Conservation (phyloP, 2,797 vertebrate species). For the Anisognathus igniventris region DNA sequence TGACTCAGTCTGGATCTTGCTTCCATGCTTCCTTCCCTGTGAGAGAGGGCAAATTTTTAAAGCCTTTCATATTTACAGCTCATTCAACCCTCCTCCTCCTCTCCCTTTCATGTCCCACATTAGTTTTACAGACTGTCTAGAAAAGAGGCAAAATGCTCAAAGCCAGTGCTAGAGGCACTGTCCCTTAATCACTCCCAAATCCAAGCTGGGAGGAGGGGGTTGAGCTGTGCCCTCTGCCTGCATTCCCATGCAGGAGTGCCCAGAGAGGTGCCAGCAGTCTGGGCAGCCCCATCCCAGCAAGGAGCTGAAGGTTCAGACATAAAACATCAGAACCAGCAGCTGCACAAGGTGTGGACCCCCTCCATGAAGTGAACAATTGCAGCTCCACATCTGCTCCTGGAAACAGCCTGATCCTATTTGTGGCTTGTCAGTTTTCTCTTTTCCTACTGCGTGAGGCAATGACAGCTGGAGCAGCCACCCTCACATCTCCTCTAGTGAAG, state of each 20-base stretch:
- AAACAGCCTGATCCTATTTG: neutral
- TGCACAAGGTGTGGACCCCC: neutral
- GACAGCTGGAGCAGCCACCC: neutral
- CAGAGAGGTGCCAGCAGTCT: neutral
- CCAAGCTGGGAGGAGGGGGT: rapidly evolving
- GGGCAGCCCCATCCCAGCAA: neutral
- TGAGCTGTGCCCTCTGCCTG: neutral
- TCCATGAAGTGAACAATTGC: neutral
- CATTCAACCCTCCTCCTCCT: neutral
- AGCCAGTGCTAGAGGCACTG: neutral
- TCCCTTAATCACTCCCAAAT: neutral
- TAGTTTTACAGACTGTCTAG: neutral
- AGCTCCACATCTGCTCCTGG: rapidly evolving
- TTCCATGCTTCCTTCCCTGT: neutral
- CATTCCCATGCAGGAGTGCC: rapidly evolving
- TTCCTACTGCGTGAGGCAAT: neutral
- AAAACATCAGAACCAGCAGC: rapidly evolving
- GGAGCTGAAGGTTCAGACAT: neutral
- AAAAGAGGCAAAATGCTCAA: neutral
- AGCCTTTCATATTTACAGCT: neutral
- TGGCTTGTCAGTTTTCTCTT: neutral
- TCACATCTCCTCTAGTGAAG: neutral
- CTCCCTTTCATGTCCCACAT: neutral
- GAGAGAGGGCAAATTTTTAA: neutral
- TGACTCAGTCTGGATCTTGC: neutral